Evolutionary conservation across 2,888 invertebrate species (phyloP).

Genomic region (Macrophya annulata): DNA sequence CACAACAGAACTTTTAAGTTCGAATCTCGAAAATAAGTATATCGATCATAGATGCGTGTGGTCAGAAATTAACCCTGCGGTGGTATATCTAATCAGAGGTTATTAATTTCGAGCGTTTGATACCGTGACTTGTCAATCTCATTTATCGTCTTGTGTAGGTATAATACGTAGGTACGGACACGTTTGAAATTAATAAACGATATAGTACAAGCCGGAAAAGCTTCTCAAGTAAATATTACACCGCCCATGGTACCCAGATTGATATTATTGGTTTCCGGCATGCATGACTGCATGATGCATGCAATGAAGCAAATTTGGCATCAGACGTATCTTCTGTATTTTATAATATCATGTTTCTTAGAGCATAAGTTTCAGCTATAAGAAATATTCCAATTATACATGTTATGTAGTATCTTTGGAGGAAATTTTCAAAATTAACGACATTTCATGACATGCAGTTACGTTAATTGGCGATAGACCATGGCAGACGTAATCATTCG

Average conservation of each 20-base stretch:
- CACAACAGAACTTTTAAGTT: background rate
- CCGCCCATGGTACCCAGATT: background rate
- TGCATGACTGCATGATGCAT: background rate
- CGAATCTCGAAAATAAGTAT: background rate
- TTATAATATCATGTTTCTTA: background rate
- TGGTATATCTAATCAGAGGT: background rate
- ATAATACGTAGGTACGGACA: slow-evolving; percentile 1
- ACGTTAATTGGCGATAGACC: background rate
- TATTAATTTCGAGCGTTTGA: background rate
- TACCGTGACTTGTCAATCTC: slow-evolving; percentile 3
- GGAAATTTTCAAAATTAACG: background rate
- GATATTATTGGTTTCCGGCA: slow-evolving; percentile 10
- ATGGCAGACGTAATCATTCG: background rate
- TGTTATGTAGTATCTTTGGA: background rate
- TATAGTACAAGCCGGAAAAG: background rate
- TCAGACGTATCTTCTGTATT: background rate
- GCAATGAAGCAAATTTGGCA: background rate
- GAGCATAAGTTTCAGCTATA: background rate
- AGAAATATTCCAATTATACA: background rate
- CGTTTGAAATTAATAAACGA: slow-evolving; percentile 15
- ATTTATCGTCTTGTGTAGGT: background rate
- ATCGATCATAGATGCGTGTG: background rate
- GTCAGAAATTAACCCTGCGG: background rate
- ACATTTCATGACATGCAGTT: background rate
- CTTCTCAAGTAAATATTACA: background rate